These are phyloP conservation scores for Fragum whitleyi DNA, from an alignment of 2,888 invertebrate species.

Conservation along the genomic window DNA sequence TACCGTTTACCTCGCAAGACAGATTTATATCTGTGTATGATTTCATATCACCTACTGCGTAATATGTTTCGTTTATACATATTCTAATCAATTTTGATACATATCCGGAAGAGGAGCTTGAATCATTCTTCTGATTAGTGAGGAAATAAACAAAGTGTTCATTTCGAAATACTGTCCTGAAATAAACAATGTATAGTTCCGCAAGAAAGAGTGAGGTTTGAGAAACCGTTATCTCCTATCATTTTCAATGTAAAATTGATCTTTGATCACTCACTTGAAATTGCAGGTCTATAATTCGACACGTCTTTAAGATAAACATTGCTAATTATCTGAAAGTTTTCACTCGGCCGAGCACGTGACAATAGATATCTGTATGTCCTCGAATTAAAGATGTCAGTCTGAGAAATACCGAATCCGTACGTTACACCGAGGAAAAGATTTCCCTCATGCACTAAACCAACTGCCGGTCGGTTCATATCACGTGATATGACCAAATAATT, in stretches of 20 bases:
- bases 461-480: slow-evolving; percentile 20
- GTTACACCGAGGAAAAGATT: slow-evolving; percentile 30
- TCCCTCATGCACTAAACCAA: neutral
- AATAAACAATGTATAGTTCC: too few species aligned
- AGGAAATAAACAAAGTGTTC: slow-evolving; percentile 22
- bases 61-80: slow-evolving; percentile 19
- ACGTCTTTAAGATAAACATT: neutral
- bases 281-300: too few species aligned
- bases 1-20: neutral
- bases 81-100: slow-evolving; percentile 25
- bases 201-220: too few species aligned
- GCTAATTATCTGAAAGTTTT: neutral
- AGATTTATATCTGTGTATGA: slow-evolving; percentile 25
- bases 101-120: neutral
- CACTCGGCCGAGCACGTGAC: neutral
- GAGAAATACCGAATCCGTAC: neutral
- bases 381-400: neutral
- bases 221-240: too few species aligned
- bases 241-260: too few species aligned
- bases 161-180: slow-evolving; percentile 9
- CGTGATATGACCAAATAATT: slow-evolving; percentile 12
- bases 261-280: too few species aligned
- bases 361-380: neutral
- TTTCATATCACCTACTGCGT: neutral
- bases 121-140: slow-evolving; percentile 26